Base-by-base conservation (phyloP, 2,888 invertebrate genomes). In the Drosophila helvetica region DNA sequence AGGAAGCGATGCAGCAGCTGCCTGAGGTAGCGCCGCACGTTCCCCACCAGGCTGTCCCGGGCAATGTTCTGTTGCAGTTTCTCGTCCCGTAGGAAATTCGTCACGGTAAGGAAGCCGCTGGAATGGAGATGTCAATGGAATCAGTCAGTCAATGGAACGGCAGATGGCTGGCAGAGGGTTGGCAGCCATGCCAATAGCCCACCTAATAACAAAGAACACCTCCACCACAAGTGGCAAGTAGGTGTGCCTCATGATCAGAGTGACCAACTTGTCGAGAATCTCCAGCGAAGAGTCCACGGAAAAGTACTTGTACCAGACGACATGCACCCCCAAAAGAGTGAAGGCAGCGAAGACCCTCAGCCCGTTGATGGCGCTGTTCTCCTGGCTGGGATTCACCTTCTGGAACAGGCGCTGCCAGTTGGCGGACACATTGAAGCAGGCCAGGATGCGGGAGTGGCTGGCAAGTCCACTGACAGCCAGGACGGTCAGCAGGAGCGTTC, bases 61-160 rank as follows among this genome's bases (percentile, higher is more conserved):
- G 67, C 64, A 22, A 82, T 79, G 15, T 19, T 53, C 33, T 56
- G 66, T 52, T 77, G 82, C 51, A 70, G 33, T 10, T 47, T 18
- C 9, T 45, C 53, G n/a, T 80, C 65, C 17, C 54, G 19, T 38
- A 80, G 12, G 7, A 79, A 80, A 1, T 79, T 75, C 43, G 42
- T 19, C 9, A 66, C 80, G 30, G 78, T 79, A 12, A 80, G 53
- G n/a, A 68, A 80, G 51, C 82, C 80, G 43, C 80, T 80, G 48
- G 0, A 19, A 12, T 6, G 6, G 9, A 38, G 7, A 30, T 33
- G n/a, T 48, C 15, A 2, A n/a, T n/a, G n/a, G n/a, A n/a, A n/a
- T n/a, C n/a, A n/a, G n/a, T n/a, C n/a, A n/a, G n/a, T 7, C 15
- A 25, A 47, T 18, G 17, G 22, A 43, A 17, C 17, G 10, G 5